Conservation (phyloP, 2,888 invertebrate species). For the Synanthedon tipuliformis region DNA sequence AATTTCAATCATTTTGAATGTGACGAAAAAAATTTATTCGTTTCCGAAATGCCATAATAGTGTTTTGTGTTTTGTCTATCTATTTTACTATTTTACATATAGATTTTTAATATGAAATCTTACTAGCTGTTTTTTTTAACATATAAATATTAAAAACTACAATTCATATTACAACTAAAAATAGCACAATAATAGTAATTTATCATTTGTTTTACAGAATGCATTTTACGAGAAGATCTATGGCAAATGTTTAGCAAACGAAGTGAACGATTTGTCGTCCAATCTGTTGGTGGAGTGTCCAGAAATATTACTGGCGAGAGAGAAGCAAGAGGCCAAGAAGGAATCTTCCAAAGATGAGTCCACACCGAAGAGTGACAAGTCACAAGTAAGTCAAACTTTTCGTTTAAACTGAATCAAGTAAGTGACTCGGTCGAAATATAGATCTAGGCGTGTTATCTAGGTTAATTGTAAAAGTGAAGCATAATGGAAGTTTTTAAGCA, state of each 20-base stretch:
- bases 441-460: neutral
- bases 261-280: constrained; percentile 44
- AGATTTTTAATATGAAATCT: no score
- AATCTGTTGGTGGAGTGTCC: constrained; percentile 63
- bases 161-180: neutral
- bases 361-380: constrained; percentile 44
- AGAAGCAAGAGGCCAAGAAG: constrained; percentile 58
- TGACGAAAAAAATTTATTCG: no score
- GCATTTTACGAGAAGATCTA: constrained; percentile 87
- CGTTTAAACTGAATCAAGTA: no score
- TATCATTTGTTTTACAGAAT: constrained; percentile 63
- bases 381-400: constrained; percentile 23
- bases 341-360: constrained; percentile 36
- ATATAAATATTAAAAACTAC: no score
- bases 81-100: neutral
- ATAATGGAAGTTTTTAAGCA: no score
- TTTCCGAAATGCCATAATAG: no score
- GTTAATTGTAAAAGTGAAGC: neutral
- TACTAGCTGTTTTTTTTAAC: no score
- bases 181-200: neutral
- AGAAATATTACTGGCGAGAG: constrained; percentile 70
- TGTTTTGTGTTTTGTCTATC: no score
- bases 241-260: constrained; percentile 76
- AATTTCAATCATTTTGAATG: no score
- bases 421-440: neutral